Base-by-base conservation (phyloP, 2,888 invertebrate species). In the Ceriagrion tenellum region DNA sequence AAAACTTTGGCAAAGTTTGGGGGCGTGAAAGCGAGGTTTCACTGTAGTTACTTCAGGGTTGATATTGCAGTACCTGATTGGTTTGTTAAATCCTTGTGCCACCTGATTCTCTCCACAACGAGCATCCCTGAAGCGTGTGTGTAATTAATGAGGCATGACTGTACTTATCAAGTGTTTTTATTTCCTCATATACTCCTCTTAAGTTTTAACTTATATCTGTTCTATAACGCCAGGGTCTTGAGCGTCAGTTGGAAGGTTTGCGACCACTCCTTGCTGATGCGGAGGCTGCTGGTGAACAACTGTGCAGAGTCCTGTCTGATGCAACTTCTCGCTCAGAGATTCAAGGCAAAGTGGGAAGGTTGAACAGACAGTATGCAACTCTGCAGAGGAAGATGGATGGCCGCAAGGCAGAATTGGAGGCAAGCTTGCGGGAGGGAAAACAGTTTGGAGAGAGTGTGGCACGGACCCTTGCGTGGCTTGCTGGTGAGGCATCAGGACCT, bases 311-410 rank as follows among this genome's bases (percentile, higher is more conserved):
- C 63, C 97, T 99, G 74, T 98, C 99, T 55, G 99, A 99, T 97
- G 98, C 99, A 0, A 98, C 99, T 0, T 98, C 99, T 0, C 98
- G 98, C 95, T 98, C 99, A 90, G 99, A 99, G 97, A 99, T 99
- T 90, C 98, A 98, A 97, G 98, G 98, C 96, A 99, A 99, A 96
- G 97, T 99, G 95, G 98, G 98, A 0, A 98, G 98, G 3, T 98
- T 99, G n/a, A 99, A 98, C 40, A 97, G 99, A 95, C 98, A 99
- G 96, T 99, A 99, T 96, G 98, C 98, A 96, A 98, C 98, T 95
- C 97, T 99, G 96, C 99, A 99, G 96, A 98, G 99, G 97, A 99
- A 99, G 97, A 97, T 99, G 26, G 99, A 99, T 96, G 98, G 98
- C 96, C 98, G 98, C 96, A 99, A 99, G 97, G 99, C 99, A 0